Evolutionary conservation across 2,113 vertebrate species (phyloP).

Genomic region (Petromus typicus): DNA sequence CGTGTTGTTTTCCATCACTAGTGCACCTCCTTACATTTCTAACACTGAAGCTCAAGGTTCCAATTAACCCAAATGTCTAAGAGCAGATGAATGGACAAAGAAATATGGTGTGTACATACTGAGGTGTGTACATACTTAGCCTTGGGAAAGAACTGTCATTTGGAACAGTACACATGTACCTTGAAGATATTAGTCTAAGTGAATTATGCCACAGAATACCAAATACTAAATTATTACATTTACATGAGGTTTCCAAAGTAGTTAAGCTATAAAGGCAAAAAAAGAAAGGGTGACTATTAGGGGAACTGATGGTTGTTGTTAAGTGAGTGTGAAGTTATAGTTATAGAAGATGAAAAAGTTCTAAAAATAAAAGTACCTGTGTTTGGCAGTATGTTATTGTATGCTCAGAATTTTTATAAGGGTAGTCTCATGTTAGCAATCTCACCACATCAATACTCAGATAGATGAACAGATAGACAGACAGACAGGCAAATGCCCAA

Average conservation of each 20-base stretch:
- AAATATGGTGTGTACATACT: background rate
- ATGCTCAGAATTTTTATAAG: background rate
- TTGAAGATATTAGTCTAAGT: background rate
- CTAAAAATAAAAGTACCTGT: too few relatives aligned
- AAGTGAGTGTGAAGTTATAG: background rate
- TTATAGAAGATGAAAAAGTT: background rate
- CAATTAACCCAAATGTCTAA: background rate
- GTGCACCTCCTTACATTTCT: background rate
- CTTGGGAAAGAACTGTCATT: too few relatives aligned
- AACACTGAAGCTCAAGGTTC: too few relatives aligned
- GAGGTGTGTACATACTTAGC: background rate
- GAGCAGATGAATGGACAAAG: background rate
- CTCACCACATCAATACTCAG: background rate
- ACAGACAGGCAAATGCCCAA: background rate
- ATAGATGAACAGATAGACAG: background rate
- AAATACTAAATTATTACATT: background rate
- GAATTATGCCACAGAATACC: background rate
- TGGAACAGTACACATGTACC: background rate
- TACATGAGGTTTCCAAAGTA: background rate
- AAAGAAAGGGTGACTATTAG: background rate
- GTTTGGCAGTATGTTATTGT: background rate
- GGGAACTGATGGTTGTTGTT: background rate
- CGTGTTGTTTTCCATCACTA: background rate
- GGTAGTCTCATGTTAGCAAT: background rate
- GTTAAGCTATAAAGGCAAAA: background rate